A percentile compares a stretch with the other conserved stretches of the same genome.
phyloP scores from a whole-genome alignment of 2,113 vertebrate genomes.

The Puntigrus tetrazona region DNA sequence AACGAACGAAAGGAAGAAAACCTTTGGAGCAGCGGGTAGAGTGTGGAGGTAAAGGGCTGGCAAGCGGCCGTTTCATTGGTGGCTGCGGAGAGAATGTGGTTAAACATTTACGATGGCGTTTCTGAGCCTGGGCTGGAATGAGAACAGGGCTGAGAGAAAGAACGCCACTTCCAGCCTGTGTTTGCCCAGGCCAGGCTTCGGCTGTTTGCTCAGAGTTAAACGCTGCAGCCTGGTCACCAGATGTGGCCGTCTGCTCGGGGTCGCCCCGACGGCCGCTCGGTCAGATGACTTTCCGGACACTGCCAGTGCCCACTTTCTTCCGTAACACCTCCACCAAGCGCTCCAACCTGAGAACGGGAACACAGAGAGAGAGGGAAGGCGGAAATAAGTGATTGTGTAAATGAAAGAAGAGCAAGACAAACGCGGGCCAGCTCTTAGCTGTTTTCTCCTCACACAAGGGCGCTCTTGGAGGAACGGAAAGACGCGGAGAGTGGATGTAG shows the following conservation, averaged over 20 bases:
- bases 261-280: constrained; percentile 38
- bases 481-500: constrained; percentile 65
- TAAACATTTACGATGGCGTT: constrained; percentile 89
- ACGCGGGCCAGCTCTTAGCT: background rate
- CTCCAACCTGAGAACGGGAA: constrained; percentile 83
- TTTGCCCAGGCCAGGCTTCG: constrained; percentile 88
- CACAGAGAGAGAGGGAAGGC: constrained; percentile 66
- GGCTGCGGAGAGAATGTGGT: constrained; percentile 79
- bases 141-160: constrained; percentile 72
- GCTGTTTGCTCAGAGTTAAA: constrained; percentile 88
- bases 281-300: constrained; percentile 90
- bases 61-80: constrained; percentile 12
- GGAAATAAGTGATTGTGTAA: constrained; percentile 60
- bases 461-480: constrained; percentile 65
- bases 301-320: constrained; percentile 94
- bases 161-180: constrained; percentile 89
- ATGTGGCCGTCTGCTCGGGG: constrained; percentile 76
- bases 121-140: constrained; percentile 82
- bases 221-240: constrained; percentile 90
- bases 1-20: background rate
- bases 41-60: background rate
- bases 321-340: constrained; percentile 94
- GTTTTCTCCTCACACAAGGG: constrained; percentile 41
- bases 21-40: constrained; percentile 20
- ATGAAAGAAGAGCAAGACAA: constrained; percentile 72